Conservation (phyloP, 1,140 invertebrate genomes). For the Chelonus insularis region DNA sequence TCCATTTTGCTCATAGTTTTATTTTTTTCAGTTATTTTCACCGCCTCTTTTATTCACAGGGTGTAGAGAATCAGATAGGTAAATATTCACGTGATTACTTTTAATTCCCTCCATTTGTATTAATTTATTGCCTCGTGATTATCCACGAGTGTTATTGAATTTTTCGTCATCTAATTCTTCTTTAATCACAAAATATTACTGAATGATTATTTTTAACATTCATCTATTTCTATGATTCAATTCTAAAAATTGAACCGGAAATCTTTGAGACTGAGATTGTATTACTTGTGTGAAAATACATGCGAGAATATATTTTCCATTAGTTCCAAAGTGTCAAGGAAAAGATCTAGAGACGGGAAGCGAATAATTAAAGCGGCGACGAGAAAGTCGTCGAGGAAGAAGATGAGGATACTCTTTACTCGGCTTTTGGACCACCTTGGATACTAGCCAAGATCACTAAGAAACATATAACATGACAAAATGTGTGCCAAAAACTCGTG, state of each 20-base stretch:
- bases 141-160: constrained; percentile 45
- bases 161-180: too few species aligned
- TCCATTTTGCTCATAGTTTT: too few species aligned
- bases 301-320: constrained; percentile 19
- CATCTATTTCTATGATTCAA: too few species aligned
- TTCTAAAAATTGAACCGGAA: too few species aligned
- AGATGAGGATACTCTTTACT: constrained; percentile 2
- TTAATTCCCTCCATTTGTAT: constrained; percentile 50
- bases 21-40: too few species aligned
- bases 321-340: constrained; percentile 19
- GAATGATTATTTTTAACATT: too few species aligned
- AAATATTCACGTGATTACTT: constrained; percentile 55
- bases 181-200: too few species aligned
- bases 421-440: neutral
- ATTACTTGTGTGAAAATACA: neutral
- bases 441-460: neutral
- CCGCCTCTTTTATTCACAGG: neutral
- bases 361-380: constrained; percentile 26
- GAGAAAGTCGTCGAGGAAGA: constrained; percentile 16
- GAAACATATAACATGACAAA: neutral
- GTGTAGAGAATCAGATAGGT: constrained; percentile 37
- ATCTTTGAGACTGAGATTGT: neutral
- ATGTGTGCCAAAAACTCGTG: neutral
- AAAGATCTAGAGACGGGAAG: constrained; percentile 22
- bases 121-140: constrained; percentile 38